Evolutionary conservation across 2,888 invertebrate species (phyloP).

Genomic region (Cryptocheilus praepositus): DNA sequence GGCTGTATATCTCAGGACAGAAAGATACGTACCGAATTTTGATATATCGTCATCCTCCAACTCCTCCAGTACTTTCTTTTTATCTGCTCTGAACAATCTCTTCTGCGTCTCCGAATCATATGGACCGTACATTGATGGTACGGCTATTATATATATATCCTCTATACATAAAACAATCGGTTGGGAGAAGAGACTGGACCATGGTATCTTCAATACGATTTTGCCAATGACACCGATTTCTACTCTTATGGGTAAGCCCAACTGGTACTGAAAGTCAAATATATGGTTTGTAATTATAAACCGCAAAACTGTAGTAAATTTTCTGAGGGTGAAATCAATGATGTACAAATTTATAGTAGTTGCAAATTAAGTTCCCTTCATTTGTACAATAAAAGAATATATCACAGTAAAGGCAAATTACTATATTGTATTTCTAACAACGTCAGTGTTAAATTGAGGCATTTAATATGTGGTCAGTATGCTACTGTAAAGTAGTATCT

Average conservation of each 20-base stretch:
- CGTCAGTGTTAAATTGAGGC: no score
- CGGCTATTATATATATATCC: conserved; percentile 85
- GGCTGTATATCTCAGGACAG: background rate
- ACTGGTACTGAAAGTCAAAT: conserved; percentile 81
- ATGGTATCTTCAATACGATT: conserved; percentile 85
- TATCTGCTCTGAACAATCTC: conserved; percentile 83
- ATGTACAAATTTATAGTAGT: background rate
- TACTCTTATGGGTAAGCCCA: conserved; percentile 88
- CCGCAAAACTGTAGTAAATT: no score
- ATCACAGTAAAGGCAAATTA: no score
- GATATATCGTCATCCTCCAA: conserved; percentile 79
- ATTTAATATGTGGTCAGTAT: no score
- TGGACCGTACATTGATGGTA: conserved; percentile 82
- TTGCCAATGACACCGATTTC: conserved; percentile 88
- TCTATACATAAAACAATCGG: conserved; percentile 85
- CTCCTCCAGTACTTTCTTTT: conserved; percentile 82
- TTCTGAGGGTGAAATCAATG: background rate
- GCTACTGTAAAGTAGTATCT: no score
- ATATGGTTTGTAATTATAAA: background rate
- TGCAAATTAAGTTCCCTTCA: no score
- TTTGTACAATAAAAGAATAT: no score
- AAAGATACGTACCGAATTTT: conserved; percentile 37
- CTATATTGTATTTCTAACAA: no score
- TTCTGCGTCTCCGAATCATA: conserved; percentile 86
- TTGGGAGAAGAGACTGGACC: conserved; percentile 85